Percentiles rank a stretch among this genome's conserved stretches.
These are phyloP conservation scores for Mormyrops boulengeri DNA, from an alignment of 2,797 vertebrate species.

Conservation along the genomic window DNA sequence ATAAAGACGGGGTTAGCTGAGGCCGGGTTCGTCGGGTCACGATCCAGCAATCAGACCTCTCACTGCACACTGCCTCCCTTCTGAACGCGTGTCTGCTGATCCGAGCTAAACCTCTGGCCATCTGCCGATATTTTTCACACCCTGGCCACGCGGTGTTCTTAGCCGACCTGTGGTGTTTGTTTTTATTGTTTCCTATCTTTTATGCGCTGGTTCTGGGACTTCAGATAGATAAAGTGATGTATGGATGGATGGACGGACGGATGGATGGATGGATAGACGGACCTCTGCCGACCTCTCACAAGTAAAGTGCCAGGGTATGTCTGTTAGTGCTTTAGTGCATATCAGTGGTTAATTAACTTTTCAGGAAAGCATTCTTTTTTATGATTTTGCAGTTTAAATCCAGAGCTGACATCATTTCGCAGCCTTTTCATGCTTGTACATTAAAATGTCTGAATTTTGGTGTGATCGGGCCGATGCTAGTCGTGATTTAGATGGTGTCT, in stretches of 20 bases:
- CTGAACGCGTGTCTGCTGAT: neutral
- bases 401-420: neutral
- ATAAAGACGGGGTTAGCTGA: neutral
- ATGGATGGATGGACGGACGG: neutral
- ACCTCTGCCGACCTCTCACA: neutral
- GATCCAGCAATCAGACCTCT: neutral
- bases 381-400: neutral
- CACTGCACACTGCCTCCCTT: neutral
- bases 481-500: neutral
- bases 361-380: neutral
- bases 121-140: neutral
- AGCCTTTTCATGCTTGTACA: neutral
- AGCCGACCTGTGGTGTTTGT: neutral
- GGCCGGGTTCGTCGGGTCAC: neutral
- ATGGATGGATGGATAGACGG: neutral
- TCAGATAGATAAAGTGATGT: neutral
- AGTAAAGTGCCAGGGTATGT: neutral
- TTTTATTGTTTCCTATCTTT: neutral
- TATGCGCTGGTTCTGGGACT: neutral
- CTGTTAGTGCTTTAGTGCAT: neutral
- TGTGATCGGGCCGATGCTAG: neutral
- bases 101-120: neutral
- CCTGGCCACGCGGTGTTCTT: neutral
- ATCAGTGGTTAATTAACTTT: neutral
- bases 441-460: neutral